These are phyloP conservation scores for Meloe dianella DNA, from an alignment of 2,888 invertebrate genomes.

Conservation along the genomic window DNA sequence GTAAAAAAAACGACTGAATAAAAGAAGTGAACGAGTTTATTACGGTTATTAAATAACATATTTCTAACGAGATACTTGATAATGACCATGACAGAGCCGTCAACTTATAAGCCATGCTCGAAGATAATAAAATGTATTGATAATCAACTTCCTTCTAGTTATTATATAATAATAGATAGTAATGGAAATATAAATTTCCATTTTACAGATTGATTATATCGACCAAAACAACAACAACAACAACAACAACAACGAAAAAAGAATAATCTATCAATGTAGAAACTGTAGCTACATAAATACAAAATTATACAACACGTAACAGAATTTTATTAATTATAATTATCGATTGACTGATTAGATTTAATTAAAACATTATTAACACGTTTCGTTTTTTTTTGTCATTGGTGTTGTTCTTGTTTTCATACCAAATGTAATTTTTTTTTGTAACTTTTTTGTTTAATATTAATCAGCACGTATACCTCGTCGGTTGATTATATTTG, in stretches of 20 bases:
- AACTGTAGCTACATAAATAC: not conserved
- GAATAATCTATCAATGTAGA: not conserved
- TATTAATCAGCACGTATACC: not conserved
- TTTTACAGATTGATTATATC: not conserved
- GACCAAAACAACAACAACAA: not conserved
- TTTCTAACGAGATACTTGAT: conserved; percentile 12
- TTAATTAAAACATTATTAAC: not conserved
- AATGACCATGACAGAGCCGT: conserved; percentile 10
- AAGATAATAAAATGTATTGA: conserved; percentile 17
- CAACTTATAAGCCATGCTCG: not conserved
- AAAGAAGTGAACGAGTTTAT: conserved; percentile 11
- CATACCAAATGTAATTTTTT: not conserved
- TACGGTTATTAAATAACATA: conserved; percentile 15
- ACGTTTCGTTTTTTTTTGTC: not conserved
- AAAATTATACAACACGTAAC: not conserved
- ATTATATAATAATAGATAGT: not conserved
- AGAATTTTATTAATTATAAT: not conserved
- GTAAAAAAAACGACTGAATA: not conserved
- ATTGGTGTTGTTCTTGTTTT: too few relatives aligned
- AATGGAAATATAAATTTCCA: conserved; percentile 9
- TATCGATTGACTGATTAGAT: not conserved
- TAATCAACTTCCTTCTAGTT: conserved; percentile 15
- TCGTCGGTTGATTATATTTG: too few relatives aligned
- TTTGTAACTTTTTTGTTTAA: not conserved
- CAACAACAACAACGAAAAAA: not conserved